Base-by-base conservation (phyloP, 2,113 vertebrate genomes). In the Ardeotis arabs region DNA sequence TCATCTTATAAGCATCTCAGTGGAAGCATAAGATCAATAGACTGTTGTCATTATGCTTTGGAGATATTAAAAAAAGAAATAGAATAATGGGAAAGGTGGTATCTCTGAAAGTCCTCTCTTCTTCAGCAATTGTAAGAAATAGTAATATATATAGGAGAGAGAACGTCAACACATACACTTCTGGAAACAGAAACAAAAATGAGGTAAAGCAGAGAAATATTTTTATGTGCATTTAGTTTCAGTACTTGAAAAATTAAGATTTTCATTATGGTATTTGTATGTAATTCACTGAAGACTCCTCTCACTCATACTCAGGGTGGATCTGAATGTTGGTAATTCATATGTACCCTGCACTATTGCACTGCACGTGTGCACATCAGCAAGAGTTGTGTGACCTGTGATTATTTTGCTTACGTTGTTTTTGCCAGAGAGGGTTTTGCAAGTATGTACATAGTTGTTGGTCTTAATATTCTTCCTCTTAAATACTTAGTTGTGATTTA, bases 261-360 rank as follows among this genome's bases (percentile, higher is more conserved):
- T 59, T 66, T 75, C 21, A 27, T 9, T 41, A 5, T 67, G 16
- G 4, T 29, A 23, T 58, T 63, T 60, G 6, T 64, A 3, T 29
- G 29, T 84, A 52, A 35, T 66, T 56, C 21, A 31, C 18, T 28
- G 69, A 35, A 88, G 45, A 23, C 39, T 81, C 49, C 19, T 85
- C 33, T 47, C 13, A 15, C n/a, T 12, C 2, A 1, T 45, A 25
- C 10, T 29, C 0, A 0, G 15, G 9, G 13, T 3, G 8, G 3
- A 3, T 55, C 21, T 73, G 28, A 21, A 13, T 45, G 14, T 66
- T 58, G 49, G 2, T 47, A 56, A 22, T 15, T 13, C 0, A 0
- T 28, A 13, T 69, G 41, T 33, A 39, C 33, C 2, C 47, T 84
- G 23, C 4, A 6, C 33, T 70, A 0, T 25, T 56, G 29, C n/a